Evolutionary conservation across 2,113 vertebrate species (phyloP).

Genomic region (Saccopteryx leptura): DNA sequence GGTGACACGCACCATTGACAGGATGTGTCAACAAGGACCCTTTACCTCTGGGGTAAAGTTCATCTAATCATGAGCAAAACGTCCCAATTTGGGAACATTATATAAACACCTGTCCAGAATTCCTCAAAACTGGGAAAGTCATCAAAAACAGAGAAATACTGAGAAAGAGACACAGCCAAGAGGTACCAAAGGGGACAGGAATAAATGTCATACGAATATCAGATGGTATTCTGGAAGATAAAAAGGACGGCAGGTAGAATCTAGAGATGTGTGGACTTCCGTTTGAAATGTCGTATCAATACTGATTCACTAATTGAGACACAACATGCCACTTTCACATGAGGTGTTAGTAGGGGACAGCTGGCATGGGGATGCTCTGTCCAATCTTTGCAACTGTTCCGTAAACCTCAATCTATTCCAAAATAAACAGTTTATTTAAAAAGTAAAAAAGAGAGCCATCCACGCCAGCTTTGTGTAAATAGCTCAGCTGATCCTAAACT

Average conservation of each 20-base stretch:
- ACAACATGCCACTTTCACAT: background rate
- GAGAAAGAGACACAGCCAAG: background rate
- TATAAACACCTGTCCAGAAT: background rate
- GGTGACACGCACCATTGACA: background rate
- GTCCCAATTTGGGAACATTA: no score
- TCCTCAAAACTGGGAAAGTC: background rate
- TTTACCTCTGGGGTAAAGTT: background rate
- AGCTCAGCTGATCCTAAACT: background rate
- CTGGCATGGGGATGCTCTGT: background rate
- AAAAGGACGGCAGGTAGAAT: background rate
- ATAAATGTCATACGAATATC: accelerated
- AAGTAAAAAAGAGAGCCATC: background rate
- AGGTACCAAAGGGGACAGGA: background rate
- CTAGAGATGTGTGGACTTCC: background rate
- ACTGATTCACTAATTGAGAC: background rate
- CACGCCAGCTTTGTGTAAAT: background rate
- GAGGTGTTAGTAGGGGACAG: background rate
- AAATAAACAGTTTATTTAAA: background rate
- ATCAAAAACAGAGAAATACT: background rate
- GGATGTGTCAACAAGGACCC: background rate
- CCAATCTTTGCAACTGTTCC: background rate
- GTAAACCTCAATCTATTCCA: background rate
- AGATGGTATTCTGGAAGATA: background rate
- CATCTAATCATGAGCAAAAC: background rate
- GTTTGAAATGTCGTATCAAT: background rate